These are phyloP conservation scores for Phragmatobia fuliginosa DNA, from an alignment of 2,888 invertebrate genomes.

Conservation along the genomic window DNA sequence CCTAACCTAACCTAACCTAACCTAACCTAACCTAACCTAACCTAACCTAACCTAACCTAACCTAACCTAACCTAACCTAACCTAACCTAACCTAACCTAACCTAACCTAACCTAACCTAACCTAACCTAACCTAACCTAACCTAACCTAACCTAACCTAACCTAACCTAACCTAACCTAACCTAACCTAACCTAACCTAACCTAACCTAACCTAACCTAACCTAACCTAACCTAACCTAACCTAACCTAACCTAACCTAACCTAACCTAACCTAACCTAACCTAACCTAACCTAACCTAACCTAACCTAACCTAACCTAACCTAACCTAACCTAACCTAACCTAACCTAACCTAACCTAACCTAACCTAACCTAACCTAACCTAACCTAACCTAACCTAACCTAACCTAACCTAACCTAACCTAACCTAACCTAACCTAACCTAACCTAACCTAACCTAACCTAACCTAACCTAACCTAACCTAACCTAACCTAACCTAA, in stretches of 20 bases:
- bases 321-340: no score
- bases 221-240: slow-evolving; percentile 5
- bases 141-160: slow-evolving; percentile 18
- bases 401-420: slow-evolving; percentile 13
- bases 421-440: slow-evolving; percentile 14
- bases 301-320: not conserved
- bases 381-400: slow-evolving; percentile 22
- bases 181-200: slow-evolving; percentile 19
- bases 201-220: slow-evolving; percentile 17
- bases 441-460: no score
- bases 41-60: slow-evolving; percentile 20
- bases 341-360: slow-evolving; percentile 16
- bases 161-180: slow-evolving; percentile 16
- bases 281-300: not conserved
- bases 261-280: slow-evolving; percentile 13
- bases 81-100: slow-evolving; percentile 20
- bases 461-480: not conserved
- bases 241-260: no score
- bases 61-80: slow-evolving; percentile 20
- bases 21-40: slow-evolving; percentile 20
- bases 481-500: slow-evolving; percentile 18
- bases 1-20: slow-evolving; percentile 20
- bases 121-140: slow-evolving; percentile 20
- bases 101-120: slow-evolving; percentile 20
- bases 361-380: slow-evolving; percentile 18